Evolutionary conservation across 2,797 vertebrate genomes (phyloP), one percentile per base, ranked within the genome.

Genomic region (Chanos chanos): DNA sequence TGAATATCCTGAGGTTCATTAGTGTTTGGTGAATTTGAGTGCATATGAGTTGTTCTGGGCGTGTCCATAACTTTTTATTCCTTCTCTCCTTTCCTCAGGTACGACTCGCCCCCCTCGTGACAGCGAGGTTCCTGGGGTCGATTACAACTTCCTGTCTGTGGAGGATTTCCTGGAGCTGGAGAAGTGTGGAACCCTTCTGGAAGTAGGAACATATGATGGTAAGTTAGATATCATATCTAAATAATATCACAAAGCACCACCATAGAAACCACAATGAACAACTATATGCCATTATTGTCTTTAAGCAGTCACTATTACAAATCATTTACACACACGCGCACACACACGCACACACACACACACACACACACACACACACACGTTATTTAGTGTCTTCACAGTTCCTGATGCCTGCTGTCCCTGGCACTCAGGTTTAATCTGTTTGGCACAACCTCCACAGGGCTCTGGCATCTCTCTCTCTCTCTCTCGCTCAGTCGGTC

Each of bases 161-260:
- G 87, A 93, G 77, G 91, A 96, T 66, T 99, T 99, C 80, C 81
- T 93, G 77, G 86, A 94, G 64, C 91, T 98, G 22, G 93, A 97
- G 73, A 75, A 90, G 78, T 93, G 90, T n/a, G 95, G 94, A 31
- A 95, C 92, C 16, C 93, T 99, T 75, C 85, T 99, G 76, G 95
- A 99, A 92, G 91, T 96, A 58, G 94, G 95, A 83, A 96, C 95
- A 13, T 98, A 99, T 72, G 94, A 99, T 87, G 95, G 96, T 99
- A 80, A 80, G 79, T 58, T 52, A n/a, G 16, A 33, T 37, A 4
- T 36, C 37, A 16, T 30, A 25, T 16, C 15, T 41, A 18, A n/a
- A n/a, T n/a, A n/a, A n/a, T n/a, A n/a, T n/a, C n/a, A n/a, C n/a
- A n/a, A n/a, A n/a, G n/a, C n/a, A n/a, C n/a, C n/a, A n/a, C n/a